Conservation (phyloP, 2,113 vertebrate genomes). For the Oncorhynchus gorbuscha region DNA sequence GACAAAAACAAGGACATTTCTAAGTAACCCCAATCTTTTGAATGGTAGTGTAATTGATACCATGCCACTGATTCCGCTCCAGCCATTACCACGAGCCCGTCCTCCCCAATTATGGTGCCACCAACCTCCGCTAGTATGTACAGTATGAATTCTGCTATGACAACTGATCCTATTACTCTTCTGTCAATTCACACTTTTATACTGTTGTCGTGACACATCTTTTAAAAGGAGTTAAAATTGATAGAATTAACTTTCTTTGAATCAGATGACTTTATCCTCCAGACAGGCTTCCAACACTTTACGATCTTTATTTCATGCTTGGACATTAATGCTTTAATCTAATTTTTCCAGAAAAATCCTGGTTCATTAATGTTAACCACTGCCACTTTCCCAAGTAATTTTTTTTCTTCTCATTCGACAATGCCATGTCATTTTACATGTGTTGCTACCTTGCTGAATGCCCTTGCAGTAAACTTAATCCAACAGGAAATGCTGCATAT, state of each 20-base stretch:
- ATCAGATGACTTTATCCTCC: background rate
- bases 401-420: constrained; percentile 25
- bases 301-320: constrained; percentile 11
- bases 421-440: constrained; percentile 42
- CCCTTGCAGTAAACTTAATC: constrained; percentile 42
- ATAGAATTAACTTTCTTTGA: background rate
- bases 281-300: background rate
- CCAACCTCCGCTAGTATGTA: too few relatives aligned
- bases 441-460: constrained; percentile 48
- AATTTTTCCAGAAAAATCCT: constrained; percentile 22
- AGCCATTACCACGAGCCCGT: too few relatives aligned
- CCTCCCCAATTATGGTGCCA: too few relatives aligned
- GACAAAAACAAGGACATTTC: too few relatives aligned
- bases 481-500: constrained; percentile 41
- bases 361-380: constrained; percentile 35
- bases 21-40: too few relatives aligned
- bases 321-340: constrained; percentile 3
- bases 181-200: constrained; percentile 3
- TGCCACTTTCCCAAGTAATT: background rate
- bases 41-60: too few relatives aligned
- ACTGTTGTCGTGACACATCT: background rate
- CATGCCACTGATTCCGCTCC: too few relatives aligned
- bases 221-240: background rate
- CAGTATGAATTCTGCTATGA: too few relatives aligned
- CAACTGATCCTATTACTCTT: too few relatives aligned